Conservation (phyloP, 1,140 invertebrate genomes). For the Telenomus remus region DNA sequence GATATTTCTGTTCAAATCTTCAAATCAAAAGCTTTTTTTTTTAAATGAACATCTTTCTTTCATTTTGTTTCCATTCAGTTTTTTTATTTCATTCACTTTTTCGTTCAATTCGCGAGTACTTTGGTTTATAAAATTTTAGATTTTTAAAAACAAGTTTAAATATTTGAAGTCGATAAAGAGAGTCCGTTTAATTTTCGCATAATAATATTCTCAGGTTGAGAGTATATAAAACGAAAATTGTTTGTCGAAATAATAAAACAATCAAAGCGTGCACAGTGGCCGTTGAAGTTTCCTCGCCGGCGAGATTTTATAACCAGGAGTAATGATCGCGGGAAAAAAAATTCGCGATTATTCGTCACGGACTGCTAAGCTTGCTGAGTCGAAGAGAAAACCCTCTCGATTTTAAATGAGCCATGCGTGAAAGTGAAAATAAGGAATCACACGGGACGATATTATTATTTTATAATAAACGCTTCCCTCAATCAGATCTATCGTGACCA, state of each 20-base stretch:
- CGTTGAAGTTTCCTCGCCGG: constrained; percentile 13
- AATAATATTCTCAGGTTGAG: too few relatives aligned
- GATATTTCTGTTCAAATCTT: too few relatives aligned
- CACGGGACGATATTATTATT: constrained; percentile 52
- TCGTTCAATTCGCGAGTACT: too few relatives aligned
- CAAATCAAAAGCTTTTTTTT: too few relatives aligned
- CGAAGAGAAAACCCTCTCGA: constrained; percentile 61
- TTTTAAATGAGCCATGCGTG: constrained; percentile 61
- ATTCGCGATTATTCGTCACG: constrained; percentile 60
- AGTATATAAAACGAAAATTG: background rate
- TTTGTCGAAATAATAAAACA: background rate
- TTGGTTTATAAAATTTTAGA: too few relatives aligned
- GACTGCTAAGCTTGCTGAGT: constrained; percentile 56
- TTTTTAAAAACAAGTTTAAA: too few relatives aligned
- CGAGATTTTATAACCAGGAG: constrained; percentile 24
- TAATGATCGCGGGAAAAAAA: constrained; percentile 42
- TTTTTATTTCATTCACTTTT: too few relatives aligned
- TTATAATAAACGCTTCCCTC: constrained; percentile 46
- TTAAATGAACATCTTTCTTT: too few relatives aligned
- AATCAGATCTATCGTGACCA: constrained; percentile 29
- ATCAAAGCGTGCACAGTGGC: background rate
- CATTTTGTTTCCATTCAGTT: too few relatives aligned
- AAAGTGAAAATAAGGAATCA: constrained; percentile 64
- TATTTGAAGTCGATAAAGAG: too few relatives aligned
- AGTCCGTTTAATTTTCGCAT: too few relatives aligned